These are phyloP conservation scores for Trissonchulus sp. DNA, from an alignment of 2,888 invertebrate genomes.

Conservation along the genomic window DNA sequence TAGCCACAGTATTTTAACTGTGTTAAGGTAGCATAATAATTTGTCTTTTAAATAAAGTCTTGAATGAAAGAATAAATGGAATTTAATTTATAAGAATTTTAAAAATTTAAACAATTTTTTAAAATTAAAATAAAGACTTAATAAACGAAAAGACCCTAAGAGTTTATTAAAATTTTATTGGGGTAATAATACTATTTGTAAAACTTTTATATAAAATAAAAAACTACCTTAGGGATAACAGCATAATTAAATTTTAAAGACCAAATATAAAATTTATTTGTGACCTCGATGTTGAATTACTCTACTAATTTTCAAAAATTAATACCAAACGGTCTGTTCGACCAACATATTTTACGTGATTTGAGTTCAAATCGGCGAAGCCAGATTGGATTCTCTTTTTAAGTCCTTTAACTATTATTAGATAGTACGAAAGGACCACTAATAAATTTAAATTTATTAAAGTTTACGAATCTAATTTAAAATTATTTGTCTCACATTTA, in stretches of 20 bases:
- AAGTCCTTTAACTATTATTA: neutral
- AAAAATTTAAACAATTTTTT: constrained; percentile 35
- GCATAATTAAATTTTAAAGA: constrained; percentile 36
- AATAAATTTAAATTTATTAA: too few species aligned
- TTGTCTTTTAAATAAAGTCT: constrained; percentile 73
- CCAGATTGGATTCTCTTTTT: neutral
- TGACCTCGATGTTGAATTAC: neutral
- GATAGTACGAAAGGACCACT: neutral
- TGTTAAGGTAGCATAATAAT: constrained; percentile 74
- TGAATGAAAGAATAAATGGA: constrained; percentile 62
- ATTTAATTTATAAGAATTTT: constrained; percentile 36
- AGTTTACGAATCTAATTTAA: too few species aligned
- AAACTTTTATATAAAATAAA: constrained; percentile 42
- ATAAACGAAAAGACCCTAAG: constrained; percentile 37
- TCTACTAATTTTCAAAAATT: neutral
- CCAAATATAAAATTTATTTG: too few species aligned
- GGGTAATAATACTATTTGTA: constrained; percentile 36
- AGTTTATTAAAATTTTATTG: constrained; percentile 36
- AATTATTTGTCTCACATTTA: too few species aligned
- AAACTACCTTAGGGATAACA: constrained; percentile 42
- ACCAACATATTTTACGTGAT: constrained; percentile 1
- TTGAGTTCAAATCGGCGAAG: neutral
- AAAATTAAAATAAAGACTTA: constrained; percentile 35
- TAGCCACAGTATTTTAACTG: constrained; percentile 71
- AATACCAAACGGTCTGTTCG: neutral